Evolutionary conservation across 2,113 vertebrate genomes (phyloP), one percentile per base, ranked within the genome.

Genomic region (Gobiocypris rarus): DNA sequence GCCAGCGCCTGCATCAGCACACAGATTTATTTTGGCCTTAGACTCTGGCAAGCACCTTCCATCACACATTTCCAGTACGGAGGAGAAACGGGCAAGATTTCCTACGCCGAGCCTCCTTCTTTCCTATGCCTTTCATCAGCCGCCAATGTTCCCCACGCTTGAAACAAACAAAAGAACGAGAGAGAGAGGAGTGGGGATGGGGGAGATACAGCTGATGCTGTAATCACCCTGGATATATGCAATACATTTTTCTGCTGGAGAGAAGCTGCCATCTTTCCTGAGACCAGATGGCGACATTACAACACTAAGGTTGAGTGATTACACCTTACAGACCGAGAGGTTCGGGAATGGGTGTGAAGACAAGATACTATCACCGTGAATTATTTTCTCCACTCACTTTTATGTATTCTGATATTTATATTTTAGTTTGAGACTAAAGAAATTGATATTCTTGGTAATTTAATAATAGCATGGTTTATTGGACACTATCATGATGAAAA

Each of bases 261-360:
- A 90, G 88, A 89, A 90, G 90, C 91, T 86, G 90, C 88, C 86
- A 86, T 92, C 93, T 92, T 93, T 89, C 87, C 87, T 31, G 79
- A 87, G 92, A 92, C 92, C 94, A 94, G 94, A 94, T 94, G 94
- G 93, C 92, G 91, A 93, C 93, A 94, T 94, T 94, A 94, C 91
- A 88, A 89, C 88, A 89, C 90, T 92, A 89, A 92, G 92, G 93
- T 93, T 94, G 93, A 94, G 89, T 93, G 93, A 94, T 94, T 93
- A 93, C 90, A 90, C 88, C 83, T 84, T 89, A 91, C 91, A 90
- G 91, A 90, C 88, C 45, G 41, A 54, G 74, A 67, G 80, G 71
- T 79, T 80, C 34, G 2, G 56, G 38, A 67, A 71, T 45, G 58
- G 73, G 45, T 24, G 83, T 17, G 54, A 54, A 70, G 24, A 28